phyloP scores from a whole-genome alignment of 2,888 invertebrate species.

The Acronicta alni region DNA sequence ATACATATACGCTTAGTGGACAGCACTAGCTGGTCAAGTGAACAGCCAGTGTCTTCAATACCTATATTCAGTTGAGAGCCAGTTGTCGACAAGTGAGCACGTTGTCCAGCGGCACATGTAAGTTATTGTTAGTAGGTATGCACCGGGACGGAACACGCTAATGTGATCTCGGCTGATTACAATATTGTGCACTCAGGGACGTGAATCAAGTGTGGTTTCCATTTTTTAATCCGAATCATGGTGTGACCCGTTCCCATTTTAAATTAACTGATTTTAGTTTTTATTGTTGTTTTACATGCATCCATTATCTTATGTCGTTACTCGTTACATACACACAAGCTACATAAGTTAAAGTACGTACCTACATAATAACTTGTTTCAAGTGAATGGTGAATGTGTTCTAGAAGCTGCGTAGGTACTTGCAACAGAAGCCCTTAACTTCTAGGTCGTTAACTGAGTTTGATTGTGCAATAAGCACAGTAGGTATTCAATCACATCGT shows the following conservation, averaged over 20 bases:
- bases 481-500: slow-evolving; percentile 9
- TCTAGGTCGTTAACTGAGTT: slow-evolving; percentile 23
- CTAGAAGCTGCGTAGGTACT: slow-evolving; percentile 13
- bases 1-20: slow-evolving; percentile 29
- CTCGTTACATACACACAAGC: not conserved
- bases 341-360: not conserved
- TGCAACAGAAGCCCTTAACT: slow-evolving; percentile 24
- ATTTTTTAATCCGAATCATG: slow-evolving; percentile 20
- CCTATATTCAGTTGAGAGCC: slow-evolving; percentile 59
- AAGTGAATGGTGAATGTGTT: slow-evolving; percentile 43
- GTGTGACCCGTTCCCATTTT: slow-evolving; percentile 13
- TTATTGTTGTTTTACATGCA: slow-evolving; percentile 2
- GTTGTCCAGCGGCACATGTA: slow-evolving; percentile 63
- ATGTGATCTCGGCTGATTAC: slow-evolving; percentile 45
- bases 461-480: slow-evolving; percentile 24
- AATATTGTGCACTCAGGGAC: slow-evolving; percentile 37
- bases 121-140: slow-evolving; percentile 57
- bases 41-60: slow-evolving; percentile 27
- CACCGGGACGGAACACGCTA: slow-evolving; percentile 52
- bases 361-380: slow-evolving; percentile 6
- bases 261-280: not conserved
- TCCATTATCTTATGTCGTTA: not conserved
- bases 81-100: slow-evolving; percentile 62
- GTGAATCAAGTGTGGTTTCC: slow-evolving; percentile 30
- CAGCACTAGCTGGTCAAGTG: slow-evolving; percentile 47